Conservation (phyloP, 2,888 invertebrate genomes). For the Sympetrum striolatum region DNA sequence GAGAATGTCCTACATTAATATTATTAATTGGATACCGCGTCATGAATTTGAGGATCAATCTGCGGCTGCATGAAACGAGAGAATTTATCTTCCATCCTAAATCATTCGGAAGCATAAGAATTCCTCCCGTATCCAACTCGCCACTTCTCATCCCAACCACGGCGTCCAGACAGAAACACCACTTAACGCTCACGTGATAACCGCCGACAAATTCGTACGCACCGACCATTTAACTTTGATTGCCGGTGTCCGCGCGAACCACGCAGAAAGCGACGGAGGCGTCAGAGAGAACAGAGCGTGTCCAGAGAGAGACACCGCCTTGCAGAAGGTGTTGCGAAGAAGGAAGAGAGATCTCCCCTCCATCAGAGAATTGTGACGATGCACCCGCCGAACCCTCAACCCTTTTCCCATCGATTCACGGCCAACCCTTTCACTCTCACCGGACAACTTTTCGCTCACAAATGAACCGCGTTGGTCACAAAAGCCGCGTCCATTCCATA, state of each 20-base stretch:
- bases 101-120: no score
- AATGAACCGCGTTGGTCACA: slow-evolving; percentile 23
- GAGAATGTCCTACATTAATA: no score
- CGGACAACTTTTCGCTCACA: slow-evolving; percentile 3
- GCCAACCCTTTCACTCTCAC: neutral
- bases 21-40: no score
- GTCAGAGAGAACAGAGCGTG: neutral
- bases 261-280: neutral
- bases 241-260: neutral
- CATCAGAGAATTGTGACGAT: slow-evolving; percentile 14
- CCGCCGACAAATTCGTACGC: neutral
- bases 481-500: slow-evolving; percentile 11
- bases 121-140: no score
- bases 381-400: neutral
- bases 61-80: no score
- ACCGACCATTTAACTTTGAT: neutral
- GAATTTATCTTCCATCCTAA: no score
- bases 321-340: neutral
- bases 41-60: no score
- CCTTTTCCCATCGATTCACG: slow-evolving; percentile 16
- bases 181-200: neutral
- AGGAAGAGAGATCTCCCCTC: neutral
- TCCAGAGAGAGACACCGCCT: neutral
- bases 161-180: neutral
- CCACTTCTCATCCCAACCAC: no score